Conservation (phyloP, 2,888 invertebrate species). For the Drosophila picticornis region DNA sequence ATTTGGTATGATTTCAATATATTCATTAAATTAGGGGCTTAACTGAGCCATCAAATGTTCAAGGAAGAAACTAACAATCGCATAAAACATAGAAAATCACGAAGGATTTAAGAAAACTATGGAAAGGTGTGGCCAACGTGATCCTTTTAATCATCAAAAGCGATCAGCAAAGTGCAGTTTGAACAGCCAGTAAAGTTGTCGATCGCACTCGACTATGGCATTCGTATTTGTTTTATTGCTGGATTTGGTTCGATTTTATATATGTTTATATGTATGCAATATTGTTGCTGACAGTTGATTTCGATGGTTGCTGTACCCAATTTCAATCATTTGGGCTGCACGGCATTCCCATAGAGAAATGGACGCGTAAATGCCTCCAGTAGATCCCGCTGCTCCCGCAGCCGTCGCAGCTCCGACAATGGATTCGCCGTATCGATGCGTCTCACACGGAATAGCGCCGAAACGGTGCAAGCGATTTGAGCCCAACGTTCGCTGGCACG, state of each 20-base stretch:
- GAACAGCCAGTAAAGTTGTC: no score
- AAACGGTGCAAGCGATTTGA: slow-evolving; percentile 62
- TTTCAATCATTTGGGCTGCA: slow-evolving; percentile 10
- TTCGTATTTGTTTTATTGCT: neutral
- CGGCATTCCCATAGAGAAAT: slow-evolving; percentile 49
- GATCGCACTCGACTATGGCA: neutral
- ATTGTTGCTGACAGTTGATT: neutral
- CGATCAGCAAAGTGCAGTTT: no score
- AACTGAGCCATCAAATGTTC: neutral
- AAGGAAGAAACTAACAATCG: neutral
- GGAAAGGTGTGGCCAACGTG: neutral
- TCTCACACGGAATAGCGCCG: slow-evolving; percentile 63
- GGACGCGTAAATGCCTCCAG: slow-evolving; percentile 67
- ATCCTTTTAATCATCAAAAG: neutral
- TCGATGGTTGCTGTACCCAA: neutral
- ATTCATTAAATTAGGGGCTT: no score
- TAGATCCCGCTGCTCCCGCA: slow-evolving; percentile 67
- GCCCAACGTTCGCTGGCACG: slow-evolving; percentile 64
- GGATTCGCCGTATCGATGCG: slow-evolving; percentile 52
- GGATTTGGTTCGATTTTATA: neutral
- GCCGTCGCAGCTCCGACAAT: slow-evolving; percentile 44
- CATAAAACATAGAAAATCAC: neutral
- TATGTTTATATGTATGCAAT: neutral
- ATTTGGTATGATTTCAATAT: neutral
- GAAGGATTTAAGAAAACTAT: neutral